These are phyloP conservation scores for Dolomedes plantarius DNA, from an alignment of 2,888 invertebrate species.

Conservation along the genomic window DNA sequence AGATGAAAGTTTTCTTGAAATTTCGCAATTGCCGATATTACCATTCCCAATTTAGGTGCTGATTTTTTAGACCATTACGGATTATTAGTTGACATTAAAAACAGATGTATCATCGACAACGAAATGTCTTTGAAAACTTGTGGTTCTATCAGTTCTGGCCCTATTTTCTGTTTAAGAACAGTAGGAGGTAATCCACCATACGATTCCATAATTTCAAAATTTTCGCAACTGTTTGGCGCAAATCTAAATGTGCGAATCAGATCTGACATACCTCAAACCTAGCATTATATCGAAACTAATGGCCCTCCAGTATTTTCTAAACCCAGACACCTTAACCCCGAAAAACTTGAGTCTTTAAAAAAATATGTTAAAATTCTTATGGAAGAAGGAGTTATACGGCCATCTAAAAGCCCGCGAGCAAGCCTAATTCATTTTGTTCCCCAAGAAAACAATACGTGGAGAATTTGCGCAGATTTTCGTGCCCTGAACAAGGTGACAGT, in stretches of 20 bases:
- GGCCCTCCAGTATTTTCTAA: slow-evolving; percentile 26
- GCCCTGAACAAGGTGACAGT: not conserved
- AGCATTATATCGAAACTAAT: slow-evolving; percentile 8
- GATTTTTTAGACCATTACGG: not conserved
- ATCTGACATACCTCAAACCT: not conserved
- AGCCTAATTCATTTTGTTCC: not conserved
- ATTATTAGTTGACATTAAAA: not conserved
- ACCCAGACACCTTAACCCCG: not conserved
- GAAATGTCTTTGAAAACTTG: not conserved
- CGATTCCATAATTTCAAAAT: not conserved
- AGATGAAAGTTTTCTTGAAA: not conserved
- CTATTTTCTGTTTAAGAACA: too few relatives aligned
- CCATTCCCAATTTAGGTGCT: not conserved
- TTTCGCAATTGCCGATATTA: not conserved
- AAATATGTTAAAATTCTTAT: not conserved
- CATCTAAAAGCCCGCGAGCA: not conserved
- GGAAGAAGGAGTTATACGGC: not conserved
- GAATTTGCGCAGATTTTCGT: not conserved
- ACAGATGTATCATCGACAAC: not conserved
- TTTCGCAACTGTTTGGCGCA: too few relatives aligned
- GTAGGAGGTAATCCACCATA: not conserved
- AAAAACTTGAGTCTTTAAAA: not conserved
- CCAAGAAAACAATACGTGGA: not conserved
- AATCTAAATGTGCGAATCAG: not conserved
- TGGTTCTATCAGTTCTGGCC: too few relatives aligned